A percentile compares a stretch with the other conserved stretches of the same genome.
Evolutionary conservation across 2,113 vertebrate species (phyloP).

Genomic region (Oreotrochilus melanogaster): DNA sequence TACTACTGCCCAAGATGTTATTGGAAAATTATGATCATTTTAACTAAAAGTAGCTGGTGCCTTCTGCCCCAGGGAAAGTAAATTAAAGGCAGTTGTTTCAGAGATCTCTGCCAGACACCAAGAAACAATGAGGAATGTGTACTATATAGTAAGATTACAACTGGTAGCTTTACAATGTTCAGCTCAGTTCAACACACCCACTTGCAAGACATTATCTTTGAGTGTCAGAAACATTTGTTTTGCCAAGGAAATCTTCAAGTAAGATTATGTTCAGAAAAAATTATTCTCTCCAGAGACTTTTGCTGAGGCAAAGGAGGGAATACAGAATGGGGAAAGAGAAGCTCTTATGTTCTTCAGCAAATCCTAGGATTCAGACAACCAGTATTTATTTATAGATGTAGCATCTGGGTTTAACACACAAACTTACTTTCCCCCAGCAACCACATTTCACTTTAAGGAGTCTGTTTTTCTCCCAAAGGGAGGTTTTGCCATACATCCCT

Average conservation of each 20-base stretch:
- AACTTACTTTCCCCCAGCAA: neutral
- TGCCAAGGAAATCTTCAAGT: neutral
- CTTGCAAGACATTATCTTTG: neutral
- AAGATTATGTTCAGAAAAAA: neutral
- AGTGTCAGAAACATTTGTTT: conserved; percentile 10
- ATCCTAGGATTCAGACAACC: neutral
- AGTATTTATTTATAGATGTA: neutral
- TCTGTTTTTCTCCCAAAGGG: neutral
- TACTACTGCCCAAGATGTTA: neutral
- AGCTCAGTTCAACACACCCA: neutral
- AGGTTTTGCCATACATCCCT: neutral
- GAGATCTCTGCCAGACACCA: neutral
- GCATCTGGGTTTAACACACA: neutral
- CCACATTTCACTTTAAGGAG: neutral
- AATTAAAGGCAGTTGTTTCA: conserved; percentile 15
- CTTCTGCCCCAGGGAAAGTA: neutral
- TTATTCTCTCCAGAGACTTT: neutral
- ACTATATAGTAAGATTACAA: neutral
- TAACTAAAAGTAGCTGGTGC: neutral
- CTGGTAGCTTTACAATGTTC: conserved; percentile 2
- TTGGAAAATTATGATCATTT: neutral
- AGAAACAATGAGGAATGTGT: neutral
- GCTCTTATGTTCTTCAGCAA: neutral
- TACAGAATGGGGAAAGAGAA: neutral
- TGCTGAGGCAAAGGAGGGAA: neutral